Conservation (phyloP, 1,140 invertebrate genomes). For the Liolophura sinensis region DNA sequence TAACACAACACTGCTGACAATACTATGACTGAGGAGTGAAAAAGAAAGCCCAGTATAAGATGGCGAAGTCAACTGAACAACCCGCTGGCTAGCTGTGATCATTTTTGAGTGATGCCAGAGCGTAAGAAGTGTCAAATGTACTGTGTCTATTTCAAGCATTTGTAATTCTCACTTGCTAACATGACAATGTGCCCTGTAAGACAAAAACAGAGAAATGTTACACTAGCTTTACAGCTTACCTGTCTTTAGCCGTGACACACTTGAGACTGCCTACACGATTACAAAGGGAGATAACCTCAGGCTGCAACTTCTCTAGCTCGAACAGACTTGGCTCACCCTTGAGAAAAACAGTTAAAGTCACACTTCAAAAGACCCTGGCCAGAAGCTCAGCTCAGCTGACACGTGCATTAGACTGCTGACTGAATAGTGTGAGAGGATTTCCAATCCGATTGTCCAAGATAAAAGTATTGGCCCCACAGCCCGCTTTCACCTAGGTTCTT, state of each 20-base stretch:
- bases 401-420: too few relatives aligned
- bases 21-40: too few relatives aligned
- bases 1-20: too few relatives aligned
- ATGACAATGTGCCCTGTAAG: slow-evolving; percentile 36
- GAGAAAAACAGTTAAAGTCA: slow-evolving; percentile 7
- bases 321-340: slow-evolving; percentile 59
- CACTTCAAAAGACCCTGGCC: background rate
- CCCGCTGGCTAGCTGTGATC: too few relatives aligned
- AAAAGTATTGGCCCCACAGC: too few relatives aligned
- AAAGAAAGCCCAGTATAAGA: too few relatives aligned
- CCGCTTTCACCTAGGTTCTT: too few relatives aligned
- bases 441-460: too few relatives aligned
- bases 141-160: background rate
- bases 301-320: slow-evolving; percentile 68
- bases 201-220: slow-evolving; percentile 11
- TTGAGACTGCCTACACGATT: slow-evolving; percentile 67
- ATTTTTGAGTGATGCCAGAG: background rate
- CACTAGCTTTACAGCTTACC: slow-evolving; percentile 48
- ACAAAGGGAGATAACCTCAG: slow-evolving; percentile 68
- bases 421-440: too few relatives aligned
- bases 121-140: background rate
- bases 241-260: slow-evolving; percentile 68
- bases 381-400: too few relatives aligned
- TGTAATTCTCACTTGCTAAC: background rate
- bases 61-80: too few relatives aligned